Percentiles rank a stretch among this genome's conserved stretches.
Evolutionary conservation across 2,113 vertebrate species (phyloP).

Genomic region (Menidia beryllina): DNA sequence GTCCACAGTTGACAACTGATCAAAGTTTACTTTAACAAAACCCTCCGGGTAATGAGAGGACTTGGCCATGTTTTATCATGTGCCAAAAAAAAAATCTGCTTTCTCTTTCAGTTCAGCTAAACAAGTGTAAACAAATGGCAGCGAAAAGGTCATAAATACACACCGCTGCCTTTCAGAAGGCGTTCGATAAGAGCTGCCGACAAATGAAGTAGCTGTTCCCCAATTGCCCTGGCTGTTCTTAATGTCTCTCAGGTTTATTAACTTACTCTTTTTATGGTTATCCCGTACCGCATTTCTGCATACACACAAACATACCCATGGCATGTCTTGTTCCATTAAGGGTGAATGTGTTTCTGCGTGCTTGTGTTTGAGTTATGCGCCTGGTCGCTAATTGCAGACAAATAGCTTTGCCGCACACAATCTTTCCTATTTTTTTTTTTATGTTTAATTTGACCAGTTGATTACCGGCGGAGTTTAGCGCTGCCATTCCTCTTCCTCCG

Average conservation of each 20-base stretch:
- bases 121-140: constrained; percentile 64
- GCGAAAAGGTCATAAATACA: constrained; percentile 66
- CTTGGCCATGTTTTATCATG: constrained; percentile 8
- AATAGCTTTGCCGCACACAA: constrained; percentile 86
- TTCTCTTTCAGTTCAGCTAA: constrained; percentile 37
- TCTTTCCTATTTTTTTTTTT: constrained; percentile 82
- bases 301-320: constrained; percentile 44
- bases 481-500: constrained; percentile 75
- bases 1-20: background rate
- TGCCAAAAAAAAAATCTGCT: background rate
- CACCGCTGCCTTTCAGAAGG: constrained; percentile 61
- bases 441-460: constrained; percentile 86
- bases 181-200: constrained; percentile 72
- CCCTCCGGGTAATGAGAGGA: background rate
- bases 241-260: constrained; percentile 77
- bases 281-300: constrained; percentile 42
- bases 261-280: constrained; percentile 77
- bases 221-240: constrained; percentile 69
- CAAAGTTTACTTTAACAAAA: background rate
- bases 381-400: constrained; percentile 84
- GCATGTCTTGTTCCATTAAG: constrained; percentile 68
- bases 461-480: constrained; percentile 81
- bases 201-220: constrained; percentile 74
- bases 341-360: constrained; percentile 67
- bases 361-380: constrained; percentile 76